Conservation (phyloP, 1,140 invertebrate genomes). For the Pseudomyrmex cubaensis region DNA sequence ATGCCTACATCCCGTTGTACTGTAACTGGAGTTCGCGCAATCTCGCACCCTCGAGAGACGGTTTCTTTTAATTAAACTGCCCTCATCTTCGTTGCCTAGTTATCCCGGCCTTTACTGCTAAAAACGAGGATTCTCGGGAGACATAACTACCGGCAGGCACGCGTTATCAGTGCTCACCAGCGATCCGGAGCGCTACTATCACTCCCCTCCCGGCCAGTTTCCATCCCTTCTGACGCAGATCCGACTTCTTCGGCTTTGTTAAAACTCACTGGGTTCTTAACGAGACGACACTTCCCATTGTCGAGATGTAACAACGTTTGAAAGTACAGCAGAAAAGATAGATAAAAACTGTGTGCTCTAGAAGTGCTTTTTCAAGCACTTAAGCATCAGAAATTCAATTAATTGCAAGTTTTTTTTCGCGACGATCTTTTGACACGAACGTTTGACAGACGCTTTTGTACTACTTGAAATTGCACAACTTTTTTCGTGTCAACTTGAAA, state of each 20-base stretch:
- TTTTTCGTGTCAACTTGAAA: background rate
- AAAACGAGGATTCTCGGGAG: constrained; percentile 79
- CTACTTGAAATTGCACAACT: too few species aligned
- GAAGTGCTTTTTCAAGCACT: too few species aligned
- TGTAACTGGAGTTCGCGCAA: constrained; percentile 71
- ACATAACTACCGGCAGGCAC: constrained; percentile 81
- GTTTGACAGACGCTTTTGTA: background rate
- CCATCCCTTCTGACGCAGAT: constrained; percentile 71
- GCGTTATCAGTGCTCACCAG: constrained; percentile 83
- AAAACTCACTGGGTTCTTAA: constrained; percentile 64
- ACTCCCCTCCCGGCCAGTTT: constrained; percentile 44
- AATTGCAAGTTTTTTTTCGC: too few species aligned
- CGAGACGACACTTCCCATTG: constrained; percentile 33
- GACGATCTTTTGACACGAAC: too few species aligned
- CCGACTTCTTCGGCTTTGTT: constrained; percentile 72
- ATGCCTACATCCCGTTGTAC: constrained; percentile 47
- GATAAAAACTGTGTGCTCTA: too few species aligned
- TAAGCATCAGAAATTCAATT: background rate
- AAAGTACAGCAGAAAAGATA: background rate
- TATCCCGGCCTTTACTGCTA: constrained; percentile 65
- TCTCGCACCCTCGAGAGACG: constrained; percentile 78
- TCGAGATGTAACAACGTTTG: constrained; percentile 1
- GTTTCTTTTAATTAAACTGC: constrained; percentile 85
- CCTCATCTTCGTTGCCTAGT: constrained; percentile 55
- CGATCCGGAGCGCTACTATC: constrained; percentile 61